A percentile compares a stretch with the other conserved stretches of the same genome.
These are phyloP conservation scores for Streptopelia turtur DNA, from an alignment of 2,797 vertebrate genomes.

Conservation along the genomic window DNA sequence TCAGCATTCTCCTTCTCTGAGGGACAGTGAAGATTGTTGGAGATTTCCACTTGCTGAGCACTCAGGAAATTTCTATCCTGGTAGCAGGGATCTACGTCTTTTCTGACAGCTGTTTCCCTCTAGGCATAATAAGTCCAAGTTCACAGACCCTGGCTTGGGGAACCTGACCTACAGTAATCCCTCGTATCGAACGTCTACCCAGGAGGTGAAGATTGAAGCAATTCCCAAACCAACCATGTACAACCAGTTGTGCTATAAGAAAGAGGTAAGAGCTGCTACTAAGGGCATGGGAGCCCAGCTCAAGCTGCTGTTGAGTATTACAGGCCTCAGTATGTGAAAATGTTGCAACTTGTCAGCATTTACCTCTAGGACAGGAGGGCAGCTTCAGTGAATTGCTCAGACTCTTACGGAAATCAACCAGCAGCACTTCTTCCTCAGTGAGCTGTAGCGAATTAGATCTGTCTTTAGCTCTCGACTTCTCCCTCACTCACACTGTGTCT, in stretches of 20 bases:
- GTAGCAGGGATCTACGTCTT: not conserved
- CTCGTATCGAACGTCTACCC: conserved; percentile 95
- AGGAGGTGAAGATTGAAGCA: conserved; percentile 96
- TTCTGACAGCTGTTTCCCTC: conserved; percentile 41
- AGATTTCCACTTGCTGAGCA: not conserved
- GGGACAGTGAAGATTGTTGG: not conserved
- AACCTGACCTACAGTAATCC: conserved; percentile 98
- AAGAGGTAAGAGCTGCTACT: conserved; percentile 85
- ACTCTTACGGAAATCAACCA: not conserved
- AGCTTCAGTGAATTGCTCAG: not conserved
- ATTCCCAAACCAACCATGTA: conserved; percentile 92
- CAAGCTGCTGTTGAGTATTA: not conserved
- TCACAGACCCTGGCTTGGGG: conserved; percentile 90
- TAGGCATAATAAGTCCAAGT: conserved; percentile 96
- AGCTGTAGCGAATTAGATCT: not conserved
- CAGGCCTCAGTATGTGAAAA: not conserved
- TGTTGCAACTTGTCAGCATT: not conserved
- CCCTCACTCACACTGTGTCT: not conserved
- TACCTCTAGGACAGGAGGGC: not conserved
- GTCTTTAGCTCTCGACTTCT: not conserved
- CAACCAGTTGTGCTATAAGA: conserved; percentile 95
- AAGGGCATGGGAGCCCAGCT: not conserved
- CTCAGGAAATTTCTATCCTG: not conserved
- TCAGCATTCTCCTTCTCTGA: not conserved
- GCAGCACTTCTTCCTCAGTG: not conserved